Evolutionary conservation across 2,113 vertebrate genomes (phyloP), one percentile per base, ranked within the genome.

Genomic region (Bungarus multicinctus): DNA sequence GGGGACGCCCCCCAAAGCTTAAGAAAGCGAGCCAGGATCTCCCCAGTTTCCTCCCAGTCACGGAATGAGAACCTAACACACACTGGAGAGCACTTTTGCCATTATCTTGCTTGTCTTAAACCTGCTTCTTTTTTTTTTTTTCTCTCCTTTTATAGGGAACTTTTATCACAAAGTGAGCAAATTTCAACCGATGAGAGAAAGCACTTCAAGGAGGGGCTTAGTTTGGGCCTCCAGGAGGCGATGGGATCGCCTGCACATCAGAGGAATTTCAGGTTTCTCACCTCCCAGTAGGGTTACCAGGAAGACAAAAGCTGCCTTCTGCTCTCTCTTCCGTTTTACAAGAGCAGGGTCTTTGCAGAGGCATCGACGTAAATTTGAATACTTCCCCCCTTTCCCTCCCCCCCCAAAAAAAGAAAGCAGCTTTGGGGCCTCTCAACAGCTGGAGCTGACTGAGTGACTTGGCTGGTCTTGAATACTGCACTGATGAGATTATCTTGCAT

Each of bases 321-420:
- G 58, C 91, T 54, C 12, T 54, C 12, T 69, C 30, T 85, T 92
- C 88, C 85, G 90, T 18, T 2, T 89, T n/a, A 45, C 8, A 5
- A 87, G 91, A 95, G 9, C 4, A 5, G 52, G 52, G 18, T 8
- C 20, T 43, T 23, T 96, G 90, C 89, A 85, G 93, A 89, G 95
- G 95, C 95, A 87, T 20, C 88, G 20, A 87, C 92, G 92, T 95
- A 93, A 94, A 96, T 93, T 16, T 39, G 14, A 53, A 53, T 69
- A 1, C 30, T 18, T 10, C 22, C 22, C 22, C 2, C 1, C 54
- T 5, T 10, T 0, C 16, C 5, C 2, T 34, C 30, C 4, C 3
- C 60, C 3, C 58, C 10, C 58, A 3, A 12, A 14, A 69, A 64
- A 64, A 11, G 39, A 45, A 88, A 30, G 6, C 50, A 18, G 50